Evolutionary conservation across 2,113 vertebrate species (phyloP).

Genomic region (Xerus inauris): DNA sequence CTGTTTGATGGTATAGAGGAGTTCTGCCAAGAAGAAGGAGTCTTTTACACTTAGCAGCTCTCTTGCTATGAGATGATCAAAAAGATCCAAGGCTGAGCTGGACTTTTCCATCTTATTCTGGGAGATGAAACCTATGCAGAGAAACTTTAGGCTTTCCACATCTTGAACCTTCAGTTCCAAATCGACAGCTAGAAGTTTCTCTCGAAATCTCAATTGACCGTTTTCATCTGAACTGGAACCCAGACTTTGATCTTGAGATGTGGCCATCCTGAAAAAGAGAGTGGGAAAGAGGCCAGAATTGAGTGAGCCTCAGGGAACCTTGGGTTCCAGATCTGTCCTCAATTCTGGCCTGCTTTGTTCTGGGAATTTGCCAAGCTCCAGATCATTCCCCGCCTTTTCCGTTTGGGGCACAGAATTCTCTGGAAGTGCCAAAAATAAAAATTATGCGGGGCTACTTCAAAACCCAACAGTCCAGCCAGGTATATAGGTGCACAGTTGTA

Average conservation of each 20-base stretch:
- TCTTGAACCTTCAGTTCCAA: constrained; percentile 77
- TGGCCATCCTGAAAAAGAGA: background rate
- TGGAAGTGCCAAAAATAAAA: constrained; percentile 5
- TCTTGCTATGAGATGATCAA: constrained; percentile 73
- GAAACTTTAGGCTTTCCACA: constrained; percentile 85
- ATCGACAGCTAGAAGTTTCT: constrained; percentile 77
- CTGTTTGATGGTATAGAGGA: constrained; percentile 82
- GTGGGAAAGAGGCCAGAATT: no score
- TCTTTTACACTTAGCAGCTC: constrained; percentile 75
- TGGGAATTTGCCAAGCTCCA: background rate
- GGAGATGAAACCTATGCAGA: constrained; percentile 81
- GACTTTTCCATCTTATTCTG: constrained; percentile 71
- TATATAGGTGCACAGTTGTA: background rate
- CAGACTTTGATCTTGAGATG: background rate
- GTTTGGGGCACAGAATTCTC: background rate
- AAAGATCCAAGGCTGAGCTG: constrained; percentile 80
- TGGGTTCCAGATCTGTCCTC: background rate
- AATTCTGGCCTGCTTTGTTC: background rate
- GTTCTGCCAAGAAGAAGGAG: constrained; percentile 84
- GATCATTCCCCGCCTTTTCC: background rate
- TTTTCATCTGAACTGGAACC: constrained; percentile 28
- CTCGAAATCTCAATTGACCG: constrained; percentile 24
- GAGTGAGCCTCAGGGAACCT: background rate
- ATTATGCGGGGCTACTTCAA: background rate
- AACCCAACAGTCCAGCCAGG: background rate